Percentiles rank a stretch among this genome's conserved stretches.
Conservation (phyloP, 1,140 invertebrate genomes). For the Magallana ariakensis region DNA sequence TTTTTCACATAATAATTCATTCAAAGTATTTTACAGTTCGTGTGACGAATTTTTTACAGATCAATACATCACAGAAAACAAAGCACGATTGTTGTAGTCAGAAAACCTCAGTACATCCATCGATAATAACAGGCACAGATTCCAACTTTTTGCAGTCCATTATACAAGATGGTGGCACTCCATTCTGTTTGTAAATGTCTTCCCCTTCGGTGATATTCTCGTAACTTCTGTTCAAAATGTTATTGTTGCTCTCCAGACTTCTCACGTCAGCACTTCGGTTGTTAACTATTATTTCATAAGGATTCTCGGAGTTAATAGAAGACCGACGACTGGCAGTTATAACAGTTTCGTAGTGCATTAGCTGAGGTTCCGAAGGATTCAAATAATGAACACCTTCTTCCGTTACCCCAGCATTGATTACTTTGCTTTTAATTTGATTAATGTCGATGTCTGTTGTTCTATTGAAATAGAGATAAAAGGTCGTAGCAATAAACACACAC, state of each 20-base stretch:
- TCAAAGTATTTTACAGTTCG: neutral
- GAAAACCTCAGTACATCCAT: conserved; percentile 29
- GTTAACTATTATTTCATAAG: conserved; percentile 9
- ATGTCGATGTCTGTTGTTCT: neutral
- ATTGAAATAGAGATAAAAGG: neutral
- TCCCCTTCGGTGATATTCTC: conserved; percentile 26
- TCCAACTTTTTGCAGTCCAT: conserved; percentile 27
- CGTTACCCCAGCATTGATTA: neutral
- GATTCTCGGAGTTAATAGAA: conserved; percentile 14
- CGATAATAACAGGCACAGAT: conserved; percentile 21
- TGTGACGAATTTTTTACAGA: conserved; percentile 1
- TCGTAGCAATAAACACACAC: neutral
- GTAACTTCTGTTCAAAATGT: conserved; percentile 18
- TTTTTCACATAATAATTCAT: too few species aligned
- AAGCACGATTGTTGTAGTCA: conserved; percentile 14
- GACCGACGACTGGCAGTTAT: neutral
- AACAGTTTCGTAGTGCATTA: conserved; percentile 27
- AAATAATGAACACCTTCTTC: neutral
- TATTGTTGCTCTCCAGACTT: conserved; percentile 4
- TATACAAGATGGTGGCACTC: conserved; percentile 7
- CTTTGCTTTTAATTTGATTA: neutral
- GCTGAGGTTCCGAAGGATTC: neutral
- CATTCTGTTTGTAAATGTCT: neutral
- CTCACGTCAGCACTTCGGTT: conserved; percentile 9
- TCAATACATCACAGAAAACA: conserved; percentile 23